Conservation (phyloP, 2,888 invertebrate genomes). For the Mythimna lalbum region DNA sequence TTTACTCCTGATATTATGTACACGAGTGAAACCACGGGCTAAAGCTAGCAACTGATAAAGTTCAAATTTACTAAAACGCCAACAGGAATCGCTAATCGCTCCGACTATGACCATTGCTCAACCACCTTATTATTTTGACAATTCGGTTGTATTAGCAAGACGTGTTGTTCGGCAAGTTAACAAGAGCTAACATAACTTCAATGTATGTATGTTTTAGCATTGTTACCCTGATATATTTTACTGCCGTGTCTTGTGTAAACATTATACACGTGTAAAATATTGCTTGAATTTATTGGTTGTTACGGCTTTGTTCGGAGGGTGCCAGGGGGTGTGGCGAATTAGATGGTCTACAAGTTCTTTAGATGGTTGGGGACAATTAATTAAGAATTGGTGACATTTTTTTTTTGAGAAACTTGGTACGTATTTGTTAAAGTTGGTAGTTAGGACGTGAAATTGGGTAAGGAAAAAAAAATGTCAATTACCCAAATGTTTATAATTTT, state of each 20-base stretch:
- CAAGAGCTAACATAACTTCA: constrained; percentile 79
- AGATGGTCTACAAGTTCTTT: constrained; percentile 52
- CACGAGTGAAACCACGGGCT: too few species aligned
- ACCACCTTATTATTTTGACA: constrained; percentile 83
- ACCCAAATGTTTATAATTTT: background rate
- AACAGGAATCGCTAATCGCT: constrained; percentile 67
- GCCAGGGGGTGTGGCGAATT: constrained; percentile 69
- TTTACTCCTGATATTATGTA: too few species aligned
- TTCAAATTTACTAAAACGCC: background rate
- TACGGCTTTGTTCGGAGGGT: constrained; percentile 83
- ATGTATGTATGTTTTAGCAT: constrained; percentile 84
- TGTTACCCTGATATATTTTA: constrained; percentile 88
- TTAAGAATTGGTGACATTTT: constrained; percentile 5
- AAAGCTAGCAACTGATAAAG: too few species aligned
- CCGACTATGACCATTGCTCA: constrained; percentile 62
- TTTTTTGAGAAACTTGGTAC: background rate
- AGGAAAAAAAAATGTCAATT: constrained; percentile 1
- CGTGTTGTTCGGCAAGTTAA: constrained; percentile 79
- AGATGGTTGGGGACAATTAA: constrained; percentile 59
- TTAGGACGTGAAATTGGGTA: background rate
- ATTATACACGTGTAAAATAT: constrained; percentile 83
- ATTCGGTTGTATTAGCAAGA: constrained; percentile 86
- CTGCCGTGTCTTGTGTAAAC: constrained; percentile 89
- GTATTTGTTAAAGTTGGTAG: background rate
- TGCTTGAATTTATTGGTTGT: constrained; percentile 88